These are phyloP conservation scores for Corella eumyota DNA, from an alignment of 23 tunicate genomes.

Conservation along the genomic window DNA sequence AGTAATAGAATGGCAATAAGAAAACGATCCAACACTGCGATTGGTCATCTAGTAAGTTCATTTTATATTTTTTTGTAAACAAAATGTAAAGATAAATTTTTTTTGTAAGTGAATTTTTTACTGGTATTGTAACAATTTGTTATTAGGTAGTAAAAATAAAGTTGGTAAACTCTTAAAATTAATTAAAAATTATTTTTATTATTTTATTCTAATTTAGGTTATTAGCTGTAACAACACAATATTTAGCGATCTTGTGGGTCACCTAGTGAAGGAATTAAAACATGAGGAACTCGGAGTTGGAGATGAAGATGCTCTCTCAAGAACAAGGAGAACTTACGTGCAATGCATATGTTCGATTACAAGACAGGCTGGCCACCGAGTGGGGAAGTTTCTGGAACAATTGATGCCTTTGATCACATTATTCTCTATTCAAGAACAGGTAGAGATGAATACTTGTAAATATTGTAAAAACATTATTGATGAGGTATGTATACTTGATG, in stretches of 20 bases:
- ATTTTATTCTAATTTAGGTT: conserved; percentile 14
- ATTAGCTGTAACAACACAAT: conserved; percentile 42
- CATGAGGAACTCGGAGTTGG: conserved; percentile 1
- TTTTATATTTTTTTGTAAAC: not conserved
- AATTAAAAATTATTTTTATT: not conserved
- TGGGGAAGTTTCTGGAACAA: conserved; percentile 48
- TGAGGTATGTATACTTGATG: not conserved
- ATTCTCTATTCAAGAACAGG: conserved; percentile 74
- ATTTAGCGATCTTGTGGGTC: conserved; percentile 57
- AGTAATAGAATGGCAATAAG: conserved; percentile 88
- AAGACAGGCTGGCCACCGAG: conserved; percentile 79
- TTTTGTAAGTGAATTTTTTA: not conserved
- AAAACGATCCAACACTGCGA: conserved; percentile 74
- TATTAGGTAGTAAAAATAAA: not conserved
- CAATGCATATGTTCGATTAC: conserved; percentile 82
- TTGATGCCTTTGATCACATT: conserved; percentile 66
- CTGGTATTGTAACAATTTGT: not conserved
- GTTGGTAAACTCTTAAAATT: not conserved
- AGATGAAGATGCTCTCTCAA: conserved; percentile 11
- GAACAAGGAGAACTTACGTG: conserved; percentile 57
- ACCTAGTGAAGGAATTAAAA: conserved; percentile 44
- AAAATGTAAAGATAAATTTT: not conserved
- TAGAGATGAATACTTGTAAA: too few species aligned
- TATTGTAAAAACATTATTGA: not conserved
- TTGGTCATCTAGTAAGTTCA: conserved; percentile 70